Conservation (phyloP, 2,113 vertebrate genomes). For the Haplotaxodon microlepis region DNA sequence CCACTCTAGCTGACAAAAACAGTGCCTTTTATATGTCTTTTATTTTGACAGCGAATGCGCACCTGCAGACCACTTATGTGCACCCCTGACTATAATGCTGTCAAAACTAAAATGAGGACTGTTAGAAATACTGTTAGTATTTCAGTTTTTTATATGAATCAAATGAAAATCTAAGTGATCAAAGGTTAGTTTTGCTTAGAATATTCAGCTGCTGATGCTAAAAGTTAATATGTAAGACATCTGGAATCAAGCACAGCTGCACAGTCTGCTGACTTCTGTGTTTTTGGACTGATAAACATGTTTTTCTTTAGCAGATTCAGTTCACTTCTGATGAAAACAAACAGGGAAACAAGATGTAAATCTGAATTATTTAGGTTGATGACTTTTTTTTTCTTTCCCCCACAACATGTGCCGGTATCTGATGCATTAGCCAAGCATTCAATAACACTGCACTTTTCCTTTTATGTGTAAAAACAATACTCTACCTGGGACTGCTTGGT, state of each 20-base stretch:
- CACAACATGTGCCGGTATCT: background rate
- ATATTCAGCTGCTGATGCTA: background rate
- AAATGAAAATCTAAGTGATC: background rate
- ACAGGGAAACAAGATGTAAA: background rate
- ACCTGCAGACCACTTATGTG: background rate
- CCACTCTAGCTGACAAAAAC: background rate
- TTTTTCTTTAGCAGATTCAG: background rate
- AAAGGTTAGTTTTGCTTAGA: background rate
- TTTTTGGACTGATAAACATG: background rate
- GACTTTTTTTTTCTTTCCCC: background rate
- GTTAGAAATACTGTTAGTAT: background rate
- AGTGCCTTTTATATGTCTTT: background rate
- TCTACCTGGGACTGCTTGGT: background rate
- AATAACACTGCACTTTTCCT: slow-evolving; percentile 4
- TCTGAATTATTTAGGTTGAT: slow-evolving; percentile 31
- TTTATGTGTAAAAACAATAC: background rate
- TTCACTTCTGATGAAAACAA: background rate
- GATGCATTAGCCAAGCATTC: background rate
- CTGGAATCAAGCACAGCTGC: background rate
- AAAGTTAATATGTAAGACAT: background rate
- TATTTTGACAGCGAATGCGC: background rate
- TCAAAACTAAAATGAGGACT: background rate
- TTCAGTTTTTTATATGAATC: background rate
- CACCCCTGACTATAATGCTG: background rate
- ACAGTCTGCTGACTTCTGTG: background rate